Evolutionary conservation across 2,113 vertebrate genomes (phyloP).

Genomic region (Nycticryphes semicollaris): DNA sequence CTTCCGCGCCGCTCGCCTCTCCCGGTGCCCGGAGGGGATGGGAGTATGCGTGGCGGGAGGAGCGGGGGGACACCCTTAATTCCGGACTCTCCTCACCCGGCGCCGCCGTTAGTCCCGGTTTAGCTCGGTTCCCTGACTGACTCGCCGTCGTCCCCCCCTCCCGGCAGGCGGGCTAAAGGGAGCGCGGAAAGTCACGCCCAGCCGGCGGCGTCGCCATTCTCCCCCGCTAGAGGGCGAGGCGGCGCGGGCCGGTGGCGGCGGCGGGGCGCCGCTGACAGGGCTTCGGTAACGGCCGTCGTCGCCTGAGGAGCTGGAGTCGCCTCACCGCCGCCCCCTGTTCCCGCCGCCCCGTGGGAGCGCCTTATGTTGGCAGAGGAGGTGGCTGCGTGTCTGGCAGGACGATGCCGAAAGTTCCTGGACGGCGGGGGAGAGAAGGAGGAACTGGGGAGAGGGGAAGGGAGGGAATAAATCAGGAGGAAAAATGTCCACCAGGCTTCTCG

Average conservation of each 20-base stretch:
- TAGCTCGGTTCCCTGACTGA: slow-evolving; percentile 57
- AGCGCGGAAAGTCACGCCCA: slow-evolving; percentile 71
- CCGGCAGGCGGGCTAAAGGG: slow-evolving; percentile 65
- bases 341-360: neutral
- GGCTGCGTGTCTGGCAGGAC: neutral
- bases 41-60: no score
- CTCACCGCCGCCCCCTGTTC: neutral
- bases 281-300: neutral
- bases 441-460: rapidly evolving
- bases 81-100: neutral
- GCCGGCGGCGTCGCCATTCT: slow-evolving; percentile 39
- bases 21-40: neutral
- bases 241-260: neutral
- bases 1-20: neutral
- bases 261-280: neutral
- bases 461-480: neutral
- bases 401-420: neutral
- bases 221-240: slow-evolving; percentile 76
- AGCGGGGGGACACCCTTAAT: neutral
- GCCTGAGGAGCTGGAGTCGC: neutral
- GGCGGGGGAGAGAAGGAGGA: neutral
- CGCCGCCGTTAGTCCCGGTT: neutral
- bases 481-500: neutral
- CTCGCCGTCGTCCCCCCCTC: slow-evolving; percentile 69
- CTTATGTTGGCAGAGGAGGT: neutral